These are phyloP conservation scores for Tryphoninae sp. DNA, from an alignment of 2,888 invertebrate species.

Conservation along the genomic window DNA sequence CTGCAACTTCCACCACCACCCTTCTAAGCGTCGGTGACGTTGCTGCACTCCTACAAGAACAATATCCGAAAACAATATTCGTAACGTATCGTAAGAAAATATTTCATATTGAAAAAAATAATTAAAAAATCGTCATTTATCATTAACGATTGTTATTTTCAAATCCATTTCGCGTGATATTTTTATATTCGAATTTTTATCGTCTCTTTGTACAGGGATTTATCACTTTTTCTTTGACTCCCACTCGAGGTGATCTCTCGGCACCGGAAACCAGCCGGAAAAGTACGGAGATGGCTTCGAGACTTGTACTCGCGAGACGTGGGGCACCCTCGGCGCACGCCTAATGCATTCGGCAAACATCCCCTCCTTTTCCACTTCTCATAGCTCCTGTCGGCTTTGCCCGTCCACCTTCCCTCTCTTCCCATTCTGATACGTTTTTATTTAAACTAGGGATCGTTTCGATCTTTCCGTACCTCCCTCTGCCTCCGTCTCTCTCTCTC, in stretches of 20 bases:
- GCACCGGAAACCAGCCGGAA: conserved; percentile 53
- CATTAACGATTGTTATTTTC: neutral
- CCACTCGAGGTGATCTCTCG: conserved; percentile 52
- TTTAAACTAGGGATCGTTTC: conserved; percentile 78
- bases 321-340: conserved; percentile 69
- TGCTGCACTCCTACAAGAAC: neutral
- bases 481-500: conserved; percentile 35
- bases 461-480: conserved; percentile 41
- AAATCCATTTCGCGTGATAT: conserved; percentile 5
- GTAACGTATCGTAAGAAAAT: neutral
- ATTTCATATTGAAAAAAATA: neutral
- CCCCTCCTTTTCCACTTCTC: conserved; percentile 63
- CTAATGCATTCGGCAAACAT: conserved; percentile 80
- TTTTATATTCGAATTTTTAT: conserved; percentile 24
- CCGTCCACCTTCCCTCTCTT: conserved; percentile 25
- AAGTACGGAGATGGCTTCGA: conserved; percentile 16
- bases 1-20: conserved; percentile 57
- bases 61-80: neutral
- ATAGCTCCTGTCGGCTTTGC: conserved; percentile 36
- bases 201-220: conserved; percentile 46
- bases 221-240: conserved; percentile 39
- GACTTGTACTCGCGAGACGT: conserved; percentile 65
- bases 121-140: neutral
- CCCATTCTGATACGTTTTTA: conserved; percentile 70
- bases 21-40: neutral